Conservation (phyloP, 1,140 invertebrate genomes). For the Bombyx mori region DNA sequence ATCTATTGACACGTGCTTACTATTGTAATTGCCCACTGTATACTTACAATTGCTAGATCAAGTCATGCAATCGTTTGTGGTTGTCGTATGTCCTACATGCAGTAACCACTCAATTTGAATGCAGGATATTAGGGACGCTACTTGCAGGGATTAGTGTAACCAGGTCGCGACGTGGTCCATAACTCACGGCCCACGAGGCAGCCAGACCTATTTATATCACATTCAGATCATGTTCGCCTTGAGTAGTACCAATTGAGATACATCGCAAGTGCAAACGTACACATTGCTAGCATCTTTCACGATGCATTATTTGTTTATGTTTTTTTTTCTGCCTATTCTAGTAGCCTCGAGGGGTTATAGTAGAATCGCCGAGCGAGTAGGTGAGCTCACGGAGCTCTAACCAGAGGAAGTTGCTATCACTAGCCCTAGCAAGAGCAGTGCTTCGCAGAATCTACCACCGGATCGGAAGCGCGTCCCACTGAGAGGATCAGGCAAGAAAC, state of each 20-base stretch:
- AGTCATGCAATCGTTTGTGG: neutral
- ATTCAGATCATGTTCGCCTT: slow-evolving; percentile 9
- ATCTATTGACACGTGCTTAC: too few species aligned
- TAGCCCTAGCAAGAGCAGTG: too few species aligned
- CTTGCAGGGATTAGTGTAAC: slow-evolving; percentile 33
- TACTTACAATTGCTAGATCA: neutral
- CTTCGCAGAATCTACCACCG: too few species aligned
- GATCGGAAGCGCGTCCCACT: too few species aligned
- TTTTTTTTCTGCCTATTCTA: too few species aligned
- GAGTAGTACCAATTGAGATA: neutral
- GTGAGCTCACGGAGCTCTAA: too few species aligned
- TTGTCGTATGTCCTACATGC: slow-evolving; percentile 6
- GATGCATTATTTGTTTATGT: too few species aligned
- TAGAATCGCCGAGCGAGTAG: too few species aligned
- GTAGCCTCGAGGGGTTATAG: too few species aligned
- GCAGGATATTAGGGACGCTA: slow-evolving; percentile 28
- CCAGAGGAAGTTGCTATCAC: too few species aligned
- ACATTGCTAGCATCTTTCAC: too few species aligned
- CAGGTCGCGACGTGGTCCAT: slow-evolving; percentile 32
- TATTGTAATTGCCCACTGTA: neutral
- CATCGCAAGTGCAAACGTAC: slow-evolving; percentile 3
- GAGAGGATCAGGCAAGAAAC: too few species aligned
- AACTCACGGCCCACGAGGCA: slow-evolving; percentile 11
- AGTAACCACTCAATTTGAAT: slow-evolving; percentile 27
- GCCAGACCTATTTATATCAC: slow-evolving; percentile 16